Evolutionary conservation across 2,113 vertebrate species (phyloP).

Genomic region (Acrocephalus arundinaceus): DNA sequence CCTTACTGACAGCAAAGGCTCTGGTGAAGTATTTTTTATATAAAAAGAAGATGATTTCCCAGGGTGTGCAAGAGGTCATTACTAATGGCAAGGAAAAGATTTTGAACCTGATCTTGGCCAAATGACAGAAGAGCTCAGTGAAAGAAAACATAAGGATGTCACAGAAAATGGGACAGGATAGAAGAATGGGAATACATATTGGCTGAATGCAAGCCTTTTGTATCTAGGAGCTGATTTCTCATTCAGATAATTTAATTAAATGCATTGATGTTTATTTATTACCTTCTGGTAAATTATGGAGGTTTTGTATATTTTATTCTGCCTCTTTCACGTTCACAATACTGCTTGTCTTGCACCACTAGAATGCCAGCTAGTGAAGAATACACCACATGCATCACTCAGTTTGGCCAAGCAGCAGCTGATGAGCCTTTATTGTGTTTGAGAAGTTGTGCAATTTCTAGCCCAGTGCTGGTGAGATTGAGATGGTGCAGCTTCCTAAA

Average conservation of each 20-base stretch:
- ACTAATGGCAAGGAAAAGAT: not conserved
- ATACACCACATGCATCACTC: not conserved
- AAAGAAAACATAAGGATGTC: not conserved
- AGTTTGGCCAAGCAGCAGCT: not conserved
- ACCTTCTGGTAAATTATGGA: not conserved
- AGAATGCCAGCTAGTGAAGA: not conserved
- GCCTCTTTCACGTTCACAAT: not conserved
- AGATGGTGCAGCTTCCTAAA: not conserved
- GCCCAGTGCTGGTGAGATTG: not conserved
- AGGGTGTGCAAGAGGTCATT: not conserved
- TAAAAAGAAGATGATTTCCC: not conserved
- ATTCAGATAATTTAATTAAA: not conserved
- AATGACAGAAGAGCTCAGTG: not conserved
- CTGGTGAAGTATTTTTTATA: not conserved
- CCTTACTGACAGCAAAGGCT: constrained; percentile 14
- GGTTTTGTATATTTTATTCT: not conserved
- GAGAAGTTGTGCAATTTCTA: not conserved
- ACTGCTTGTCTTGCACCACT: not conserved
- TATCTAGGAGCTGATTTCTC: not conserved
- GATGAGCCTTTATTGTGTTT: not conserved
- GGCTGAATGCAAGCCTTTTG: not conserved
- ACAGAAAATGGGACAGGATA: not conserved
- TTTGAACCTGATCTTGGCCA: not conserved
- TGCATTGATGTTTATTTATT: not conserved
- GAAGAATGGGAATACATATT: not conserved